These are phyloP conservation scores for Dioctria linearis DNA, from an alignment of 2,888 invertebrate species.

Conservation along the genomic window DNA sequence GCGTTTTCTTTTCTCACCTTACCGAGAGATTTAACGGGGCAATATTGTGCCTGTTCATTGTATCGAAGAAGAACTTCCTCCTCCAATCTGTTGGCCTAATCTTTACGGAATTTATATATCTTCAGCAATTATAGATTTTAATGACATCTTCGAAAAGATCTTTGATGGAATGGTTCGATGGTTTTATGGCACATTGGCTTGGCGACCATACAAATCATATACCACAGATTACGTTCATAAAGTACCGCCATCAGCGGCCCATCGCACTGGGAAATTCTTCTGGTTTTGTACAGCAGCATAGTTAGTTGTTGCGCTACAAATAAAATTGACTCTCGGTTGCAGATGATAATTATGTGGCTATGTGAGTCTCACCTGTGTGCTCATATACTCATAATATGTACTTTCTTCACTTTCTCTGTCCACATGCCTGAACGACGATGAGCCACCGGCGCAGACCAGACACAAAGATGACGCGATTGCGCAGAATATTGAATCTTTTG, in stretches of 20 bases:
- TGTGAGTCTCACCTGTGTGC: too few species aligned
- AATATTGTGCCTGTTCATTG: conserved; percentile 21
- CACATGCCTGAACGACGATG: not conserved
- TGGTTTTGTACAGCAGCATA: too few species aligned
- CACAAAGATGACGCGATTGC: too few species aligned
- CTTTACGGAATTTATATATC: not conserved
- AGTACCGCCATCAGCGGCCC: too few species aligned
- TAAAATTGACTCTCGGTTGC: conserved; percentile 1
- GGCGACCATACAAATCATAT: not conserved
- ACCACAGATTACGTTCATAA: too few species aligned
- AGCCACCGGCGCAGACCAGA: not conserved
- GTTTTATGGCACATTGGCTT: conserved; percentile 20
- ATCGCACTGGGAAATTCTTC: too few species aligned
- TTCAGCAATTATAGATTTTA: not conserved
- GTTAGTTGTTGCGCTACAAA: not conserved
- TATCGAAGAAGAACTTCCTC: conserved; percentile 1
- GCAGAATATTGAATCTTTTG: too few species aligned
- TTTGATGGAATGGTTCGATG: conserved; percentile 4
- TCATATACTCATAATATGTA: not conserved
- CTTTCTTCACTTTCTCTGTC: conserved; percentile 46
- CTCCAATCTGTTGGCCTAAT: conserved; percentile 4
- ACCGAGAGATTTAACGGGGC: conserved; percentile 10
- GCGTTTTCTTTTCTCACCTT: conserved; percentile 7
- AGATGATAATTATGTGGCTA: not conserved
- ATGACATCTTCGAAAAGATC: conserved; percentile 28